Evolutionary conservation across 2,888 invertebrate genomes (phyloP), one percentile per base, ranked within the genome.

Genomic region (Mycalesis mineus): DNA sequence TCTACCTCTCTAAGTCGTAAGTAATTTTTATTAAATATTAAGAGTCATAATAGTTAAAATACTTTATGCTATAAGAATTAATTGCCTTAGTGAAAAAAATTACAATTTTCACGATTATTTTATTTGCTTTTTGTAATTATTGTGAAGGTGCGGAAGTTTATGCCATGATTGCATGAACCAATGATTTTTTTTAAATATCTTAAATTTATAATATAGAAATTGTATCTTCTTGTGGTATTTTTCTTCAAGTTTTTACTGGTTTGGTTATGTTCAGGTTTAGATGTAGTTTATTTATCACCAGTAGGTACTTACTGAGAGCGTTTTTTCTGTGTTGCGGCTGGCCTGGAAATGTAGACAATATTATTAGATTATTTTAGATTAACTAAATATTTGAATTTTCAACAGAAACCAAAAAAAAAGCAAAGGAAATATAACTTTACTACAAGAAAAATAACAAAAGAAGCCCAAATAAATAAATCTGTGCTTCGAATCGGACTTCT

Each of bases 241-340:
- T 33, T 47, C 22, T 52, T 44, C 47, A 15, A 37, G 41, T 57
- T 48, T 42, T 50, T 58, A 17, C 36, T 56, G 36, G 42, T 57
- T 58, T 64, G 64, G 60, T 54, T 62, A 52, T 61, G 57, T 64
- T 65, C 57, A 52, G 52, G 63, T 61, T 68, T 58, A 44, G 15
- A 51, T 44, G 47, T 63, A 49, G 51, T 63, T 65, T 59, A 62
- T 45, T 69, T 72, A 72, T 73, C 68, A 73, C 73, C 69, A n/a
- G 57, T 31, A 36, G 11, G 4, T 60, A 36, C 57, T 68, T 71
- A 72, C 56, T 71, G 67, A 42, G 63, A 59, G 53, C 67, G 71
- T 60, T 74, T 77, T 68, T 74, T 76, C 56, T 65, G 54, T 17
- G 67, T 29, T 28, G 62, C 29, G 14, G 47, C 47, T 14, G 39